These are phyloP conservation scores for Antheraea mylitta DNA, from an alignment of 1,140 invertebrate genomes.

Conservation along the genomic window DNA sequence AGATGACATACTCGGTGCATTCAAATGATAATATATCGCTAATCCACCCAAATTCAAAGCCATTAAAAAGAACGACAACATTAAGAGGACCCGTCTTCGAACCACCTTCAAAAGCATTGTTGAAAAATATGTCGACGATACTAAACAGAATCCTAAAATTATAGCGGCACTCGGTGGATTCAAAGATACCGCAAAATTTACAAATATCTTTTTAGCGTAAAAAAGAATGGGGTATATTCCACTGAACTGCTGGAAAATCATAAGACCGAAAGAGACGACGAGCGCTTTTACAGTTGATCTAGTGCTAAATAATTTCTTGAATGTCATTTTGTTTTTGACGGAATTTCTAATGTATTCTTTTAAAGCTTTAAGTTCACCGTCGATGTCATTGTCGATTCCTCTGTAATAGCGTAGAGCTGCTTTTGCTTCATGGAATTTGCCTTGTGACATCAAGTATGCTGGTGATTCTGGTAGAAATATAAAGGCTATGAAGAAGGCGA, in stretches of 20 bases:
- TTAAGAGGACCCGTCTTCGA: conserved; percentile 85
- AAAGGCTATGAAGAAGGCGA: conserved; percentile 83
- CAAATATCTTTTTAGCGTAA: conserved; percentile 86
- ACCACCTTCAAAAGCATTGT: conserved; percentile 85
- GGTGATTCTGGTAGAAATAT: conserved; percentile 90
- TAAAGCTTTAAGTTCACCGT: conserved; percentile 80
- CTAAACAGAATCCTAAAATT: conserved; percentile 85
- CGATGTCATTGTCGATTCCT: conserved; percentile 84
- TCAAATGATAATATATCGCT: conserved; percentile 82
- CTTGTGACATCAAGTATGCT: conserved; percentile 77
- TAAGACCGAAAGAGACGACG: conserved; percentile 81
- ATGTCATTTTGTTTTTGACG: conserved; percentile 59
- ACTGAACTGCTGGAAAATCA: conserved; percentile 90
- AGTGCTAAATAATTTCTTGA: conserved; percentile 68
- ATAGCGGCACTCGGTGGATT: conserved; percentile 78
- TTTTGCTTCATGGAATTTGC: conserved; percentile 79
- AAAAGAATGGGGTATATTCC: conserved; percentile 91
- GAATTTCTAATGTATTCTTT: conserved; percentile 67
- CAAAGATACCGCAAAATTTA: conserved; percentile 73
- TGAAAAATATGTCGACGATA: conserved; percentile 85
- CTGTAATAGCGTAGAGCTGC: conserved; percentile 83
- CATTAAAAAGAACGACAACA: conserved; percentile 82
- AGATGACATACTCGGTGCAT: conserved; percentile 44
- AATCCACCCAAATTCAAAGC: conserved; percentile 79
- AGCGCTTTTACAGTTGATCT: conserved; percentile 77